Base-by-base conservation (phyloP, 2,797 vertebrate species). In the Lagodon rhomboides region DNA sequence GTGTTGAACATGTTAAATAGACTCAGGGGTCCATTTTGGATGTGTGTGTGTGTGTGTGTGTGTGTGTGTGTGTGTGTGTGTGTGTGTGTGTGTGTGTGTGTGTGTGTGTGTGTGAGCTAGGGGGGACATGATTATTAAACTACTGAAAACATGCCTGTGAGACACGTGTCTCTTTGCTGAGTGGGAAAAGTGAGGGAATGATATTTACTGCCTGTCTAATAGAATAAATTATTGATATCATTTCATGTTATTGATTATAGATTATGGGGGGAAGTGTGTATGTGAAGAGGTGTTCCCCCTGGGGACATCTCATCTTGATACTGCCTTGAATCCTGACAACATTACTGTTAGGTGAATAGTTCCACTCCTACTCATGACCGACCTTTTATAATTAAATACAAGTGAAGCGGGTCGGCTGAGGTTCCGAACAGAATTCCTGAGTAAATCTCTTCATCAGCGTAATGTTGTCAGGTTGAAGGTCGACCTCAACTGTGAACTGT, bases 201-300 rank as follows among this genome's bases (percentile, higher is more conserved):
- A 20, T 60, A 53, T 75, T 80, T 27, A 43, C 53, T 62, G 53
- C 25, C 47, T 56, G 20, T 16, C 20, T 54, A 15, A 8, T 61
- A 86, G 77, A 86, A 67, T 91, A 89, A 89, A 68, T 90, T 83
- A 90, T 87, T 85, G 73, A 67, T 63, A 71, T 60, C 41, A 77
- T 81, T 86, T 79, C 30, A 53, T 73, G 27, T 50, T 78, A 54
- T 68, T 80, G 76, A 84, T 62, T 43, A 22, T 58, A 64, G 73
- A 75, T 77, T 12, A 61, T 80, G 51, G 49, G 51, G 15, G 43
- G 12, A 12, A 8, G 15, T 58, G 30, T 70, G 27, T 55, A 11
- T 65, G 22, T 54, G 58, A 20, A 43, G 1, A 15, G 6, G 0
- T 12, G 53, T 53, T 66, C 65, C 49, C 17, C 12, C 10, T 2